These are phyloP conservation scores for Spheniscus humboldti DNA, from an alignment of 2,797 vertebrate species.

Conservation along the genomic window DNA sequence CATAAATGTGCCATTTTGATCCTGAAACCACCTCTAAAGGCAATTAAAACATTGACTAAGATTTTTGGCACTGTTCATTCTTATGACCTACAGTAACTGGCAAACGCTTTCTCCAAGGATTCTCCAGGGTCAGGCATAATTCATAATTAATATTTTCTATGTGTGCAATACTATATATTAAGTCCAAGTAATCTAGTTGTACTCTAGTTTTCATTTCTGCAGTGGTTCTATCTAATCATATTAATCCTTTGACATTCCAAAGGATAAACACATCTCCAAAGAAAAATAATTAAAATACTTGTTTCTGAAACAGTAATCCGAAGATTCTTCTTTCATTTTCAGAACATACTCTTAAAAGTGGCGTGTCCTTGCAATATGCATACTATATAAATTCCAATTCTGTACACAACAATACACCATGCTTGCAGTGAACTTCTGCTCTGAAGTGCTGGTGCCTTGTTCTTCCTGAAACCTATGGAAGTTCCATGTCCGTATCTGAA, in stretches of 20 bases:
- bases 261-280: neutral
- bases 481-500: neutral
- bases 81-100: neutral
- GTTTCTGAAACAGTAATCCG: neutral
- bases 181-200: neutral
- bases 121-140: neutral
- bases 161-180: neutral
- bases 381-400: neutral
- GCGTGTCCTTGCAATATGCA: neutral
- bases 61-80: neutral
- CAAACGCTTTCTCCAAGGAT: neutral
- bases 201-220: neutral
- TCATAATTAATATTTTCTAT: neutral
- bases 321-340: neutral
- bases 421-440: neutral
- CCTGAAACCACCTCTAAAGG: neutral
- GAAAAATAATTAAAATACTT: neutral
- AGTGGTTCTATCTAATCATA: neutral
- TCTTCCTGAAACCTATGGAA: neutral
- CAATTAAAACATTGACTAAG: conserved; percentile 24
- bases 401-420: neutral
- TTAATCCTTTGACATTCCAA: neutral
- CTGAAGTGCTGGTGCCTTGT: neutral
- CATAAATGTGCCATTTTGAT: neutral
- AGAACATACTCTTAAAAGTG: neutral